Evolutionary conservation across 2,113 vertebrate species (phyloP), one percentile per base, ranked within the genome.

Genomic region (Heloderma charlesbogerti): DNA sequence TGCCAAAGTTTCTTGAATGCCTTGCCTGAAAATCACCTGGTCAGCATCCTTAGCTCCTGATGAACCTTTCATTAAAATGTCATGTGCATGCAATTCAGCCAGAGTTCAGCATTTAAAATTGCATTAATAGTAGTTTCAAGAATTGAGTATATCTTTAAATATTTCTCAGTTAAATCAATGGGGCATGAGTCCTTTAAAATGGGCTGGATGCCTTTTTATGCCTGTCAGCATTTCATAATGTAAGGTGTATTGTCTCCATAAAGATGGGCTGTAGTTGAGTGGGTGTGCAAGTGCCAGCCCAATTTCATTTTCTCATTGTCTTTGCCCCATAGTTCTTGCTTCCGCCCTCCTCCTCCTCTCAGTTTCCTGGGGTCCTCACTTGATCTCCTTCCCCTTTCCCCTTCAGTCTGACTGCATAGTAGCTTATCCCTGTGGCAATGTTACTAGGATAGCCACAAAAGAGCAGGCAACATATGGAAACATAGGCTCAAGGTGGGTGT

Each of bases 11-110:
- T 84, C 57, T 84, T 85, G 6, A 37, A 90, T 20, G 60, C 67
- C 43, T 63, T 83, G 25, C 37, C 63, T 77, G 74, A 90, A 86
- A 86, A 79, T 79, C 83, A 90, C 37, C 34, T 6, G 72, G 72
- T 90, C 89, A 90, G 83, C 83, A 86, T 90, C 63, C 86, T 90
- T 34, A 79, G 45, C 60, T 86, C 37, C 83, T 79, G 89, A 86
- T 67, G 45, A 86, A 90, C 57, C 72, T 90, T 90, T 90, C 48
- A 90, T 90, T 90, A 90, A 86, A 86, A 90, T 69, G 79, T 90
- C 79, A 77, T 78, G 84, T 69, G 82, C 15, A 25, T 43, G 22
- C 60, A 67, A 69, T 90, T 86, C 57, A 72, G 27, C 84, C 60
- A 69, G 72, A 90, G 83, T 57, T 80, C 69, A 86, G 74, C 63